Conservation (phyloP, 2,888 invertebrate genomes). For the Eumacrocentrus americanus region DNA sequence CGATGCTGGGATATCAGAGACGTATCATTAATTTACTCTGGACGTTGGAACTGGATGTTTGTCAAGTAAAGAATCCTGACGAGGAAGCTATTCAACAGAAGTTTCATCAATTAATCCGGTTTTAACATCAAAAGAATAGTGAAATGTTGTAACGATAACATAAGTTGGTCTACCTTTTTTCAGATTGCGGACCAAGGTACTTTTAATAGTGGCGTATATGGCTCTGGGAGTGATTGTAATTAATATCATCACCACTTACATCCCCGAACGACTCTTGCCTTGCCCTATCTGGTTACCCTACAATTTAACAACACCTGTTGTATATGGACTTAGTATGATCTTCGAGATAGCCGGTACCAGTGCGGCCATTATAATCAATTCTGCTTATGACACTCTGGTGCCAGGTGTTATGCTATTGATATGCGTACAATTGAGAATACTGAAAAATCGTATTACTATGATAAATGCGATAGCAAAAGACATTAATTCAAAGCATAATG, state of each 20-base stretch:
- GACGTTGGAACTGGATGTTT: neutral
- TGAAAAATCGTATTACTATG: neutral
- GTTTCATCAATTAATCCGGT: neutral
- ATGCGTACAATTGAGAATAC: neutral
- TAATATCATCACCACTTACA: conserved; percentile 5
- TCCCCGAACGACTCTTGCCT: conserved; percentile 25
- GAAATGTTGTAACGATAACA: no score
- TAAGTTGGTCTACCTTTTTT: no score
- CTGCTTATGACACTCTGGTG: neutral
- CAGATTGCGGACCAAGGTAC: no score
- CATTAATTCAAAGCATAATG: neutral
- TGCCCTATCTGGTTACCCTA: conserved; percentile 31
- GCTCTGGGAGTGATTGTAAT: no score
- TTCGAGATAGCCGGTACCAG: neutral
- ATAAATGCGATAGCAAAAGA: neutral
- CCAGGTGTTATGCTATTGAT: neutral
- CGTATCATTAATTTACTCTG: neutral
- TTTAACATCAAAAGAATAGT: neutral
- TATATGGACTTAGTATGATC: neutral
- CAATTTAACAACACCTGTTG: neutral
- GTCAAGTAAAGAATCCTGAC: neutral
- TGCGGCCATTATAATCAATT: neutral
- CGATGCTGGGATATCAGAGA: neutral
- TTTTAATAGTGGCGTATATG: no score
- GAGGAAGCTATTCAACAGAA: neutral